Evolutionary conservation across 2,797 vertebrate genomes (phyloP).

Genomic region (Pelobates cultripes): DNA sequence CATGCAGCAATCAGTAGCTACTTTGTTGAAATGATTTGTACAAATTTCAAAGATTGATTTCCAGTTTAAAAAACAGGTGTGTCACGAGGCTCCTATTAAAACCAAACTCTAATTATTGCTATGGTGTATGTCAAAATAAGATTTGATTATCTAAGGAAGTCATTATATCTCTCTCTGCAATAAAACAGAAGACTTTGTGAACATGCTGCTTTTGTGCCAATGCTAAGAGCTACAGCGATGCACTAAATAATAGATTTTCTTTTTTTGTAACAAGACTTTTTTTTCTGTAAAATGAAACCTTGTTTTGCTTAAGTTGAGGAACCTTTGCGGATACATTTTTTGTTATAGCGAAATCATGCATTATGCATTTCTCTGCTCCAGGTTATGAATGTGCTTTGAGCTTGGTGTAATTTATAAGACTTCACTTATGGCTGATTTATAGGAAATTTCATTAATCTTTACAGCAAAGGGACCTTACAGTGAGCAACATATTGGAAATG

Average conservation of each 20-base stretch:
- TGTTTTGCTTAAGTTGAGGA: constrained; percentile 58
- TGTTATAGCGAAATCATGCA: constrained; percentile 60
- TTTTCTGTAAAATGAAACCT: constrained; percentile 58
- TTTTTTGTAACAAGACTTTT: constrained; percentile 52
- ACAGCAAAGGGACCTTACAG: constrained; percentile 62
- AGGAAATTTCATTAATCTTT: constrained; percentile 69
- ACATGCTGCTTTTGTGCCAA: neutral
- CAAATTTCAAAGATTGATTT: too few species aligned
- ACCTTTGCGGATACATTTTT: constrained; percentile 57
- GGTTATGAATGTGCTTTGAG: constrained; percentile 67
- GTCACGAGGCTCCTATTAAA: neutral
- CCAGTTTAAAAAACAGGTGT: neutral
- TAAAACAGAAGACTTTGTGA: neutral
- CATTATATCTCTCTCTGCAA: neutral
- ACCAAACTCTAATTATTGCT: neutral
- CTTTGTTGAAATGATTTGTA: too few species aligned
- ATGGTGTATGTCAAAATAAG: neutral
- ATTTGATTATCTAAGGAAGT: constrained; percentile 1
- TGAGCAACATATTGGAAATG: constrained; percentile 64
- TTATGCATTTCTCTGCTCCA: constrained; percentile 58
- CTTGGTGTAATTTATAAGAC: constrained; percentile 64
- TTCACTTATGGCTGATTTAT: constrained; percentile 68
- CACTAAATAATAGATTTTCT: constrained; percentile 57
- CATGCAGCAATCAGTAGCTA: too few species aligned
- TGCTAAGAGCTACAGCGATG: constrained; percentile 53